Evolutionary conservation across 2,797 vertebrate species (phyloP), one percentile per base, ranked within the genome.

Genomic region (Aldrovandia affinis): DNA sequence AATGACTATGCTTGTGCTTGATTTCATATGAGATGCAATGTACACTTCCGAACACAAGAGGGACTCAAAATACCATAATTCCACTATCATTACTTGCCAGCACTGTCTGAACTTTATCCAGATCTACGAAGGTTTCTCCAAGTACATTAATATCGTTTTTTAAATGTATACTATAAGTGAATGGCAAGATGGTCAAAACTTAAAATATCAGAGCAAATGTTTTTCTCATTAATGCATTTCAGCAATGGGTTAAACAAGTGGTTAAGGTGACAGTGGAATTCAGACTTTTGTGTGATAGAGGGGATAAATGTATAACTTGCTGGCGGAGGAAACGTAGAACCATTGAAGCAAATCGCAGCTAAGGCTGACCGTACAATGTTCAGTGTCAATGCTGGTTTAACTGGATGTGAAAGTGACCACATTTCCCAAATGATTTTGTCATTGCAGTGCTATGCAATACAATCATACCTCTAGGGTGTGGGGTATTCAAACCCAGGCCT

Each of bases 41-140:
- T 77, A 44, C 20, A 28, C 6, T 42, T 44, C 6, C 6, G 22
- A 77, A 85, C 93, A 91, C 88, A 85, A 75, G 90, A 85, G 84
- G 91, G 90, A 7, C 90, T 89, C 90, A 88, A 85, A 83, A 65
- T 14, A 78, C 84, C 63, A 65, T 0, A 85, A 87, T 90, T 50
- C 6, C 47, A 50, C 6, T 50, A 50, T 88, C 2, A 14, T 57
- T 57, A 20, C 12, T 52, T 4, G 12, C 50, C 50, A 52, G 50
- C 50, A 52, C 50, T 52, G 4, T 52, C 50, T 52, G 50, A 4
- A 52, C 50, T n/a, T n/a, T n/a, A n/a, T n/a, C n/a, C n/a, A n/a
- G n/a, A n/a, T n/a, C n/a, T n/a, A n/a, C n/a, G n/a, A n/a, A n/a
- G n/a, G 28, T 65, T 65, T 65, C 3, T 65, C n/a, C 3, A 33